Conservation (phyloP, 2,113 vertebrate genomes). For the Neopipo cinnamomea region DNA sequence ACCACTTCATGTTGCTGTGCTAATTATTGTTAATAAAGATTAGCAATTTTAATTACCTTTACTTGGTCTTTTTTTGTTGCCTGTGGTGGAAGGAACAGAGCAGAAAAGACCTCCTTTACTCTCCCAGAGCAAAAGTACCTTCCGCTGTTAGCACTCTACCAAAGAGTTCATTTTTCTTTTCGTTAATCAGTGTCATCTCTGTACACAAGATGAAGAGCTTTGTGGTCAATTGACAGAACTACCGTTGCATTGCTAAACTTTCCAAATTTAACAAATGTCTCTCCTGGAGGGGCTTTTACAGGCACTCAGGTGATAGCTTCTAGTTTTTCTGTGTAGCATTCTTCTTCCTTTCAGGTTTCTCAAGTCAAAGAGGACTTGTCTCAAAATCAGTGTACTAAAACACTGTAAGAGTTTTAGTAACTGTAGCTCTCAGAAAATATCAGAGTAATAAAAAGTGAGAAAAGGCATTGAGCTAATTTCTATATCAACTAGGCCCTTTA, state of each 20-base stretch:
- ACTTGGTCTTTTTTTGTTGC: not conserved
- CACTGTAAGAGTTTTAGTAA: not conserved
- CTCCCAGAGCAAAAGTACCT: not conserved
- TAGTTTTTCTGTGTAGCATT: not conserved
- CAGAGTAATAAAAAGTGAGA: not conserved
- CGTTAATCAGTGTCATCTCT: not conserved
- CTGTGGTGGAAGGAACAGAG: not conserved
- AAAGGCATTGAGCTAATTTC: not conserved
- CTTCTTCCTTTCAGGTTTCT: not conserved
- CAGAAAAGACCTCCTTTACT: not conserved
- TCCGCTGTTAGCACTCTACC: not conserved
- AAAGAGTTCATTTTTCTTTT: not conserved
- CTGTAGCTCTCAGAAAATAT: not conserved
- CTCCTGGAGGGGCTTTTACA: not conserved
- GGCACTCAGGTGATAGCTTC: not conserved
- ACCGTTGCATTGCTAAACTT: not conserved
- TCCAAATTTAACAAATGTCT: not conserved
- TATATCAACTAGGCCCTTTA: not conserved
- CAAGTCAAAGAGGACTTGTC: not conserved
- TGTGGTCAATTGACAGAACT: not conserved
- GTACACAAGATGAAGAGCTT: not conserved
- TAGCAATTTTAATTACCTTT: not conserved
- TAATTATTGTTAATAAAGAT: not conserved
- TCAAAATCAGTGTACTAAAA: not conserved
- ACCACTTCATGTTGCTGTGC: not conserved